Evolutionary conservation across 2,797 vertebrate genomes (phyloP).

Genomic region (Ataeniobius toweri): DNA sequence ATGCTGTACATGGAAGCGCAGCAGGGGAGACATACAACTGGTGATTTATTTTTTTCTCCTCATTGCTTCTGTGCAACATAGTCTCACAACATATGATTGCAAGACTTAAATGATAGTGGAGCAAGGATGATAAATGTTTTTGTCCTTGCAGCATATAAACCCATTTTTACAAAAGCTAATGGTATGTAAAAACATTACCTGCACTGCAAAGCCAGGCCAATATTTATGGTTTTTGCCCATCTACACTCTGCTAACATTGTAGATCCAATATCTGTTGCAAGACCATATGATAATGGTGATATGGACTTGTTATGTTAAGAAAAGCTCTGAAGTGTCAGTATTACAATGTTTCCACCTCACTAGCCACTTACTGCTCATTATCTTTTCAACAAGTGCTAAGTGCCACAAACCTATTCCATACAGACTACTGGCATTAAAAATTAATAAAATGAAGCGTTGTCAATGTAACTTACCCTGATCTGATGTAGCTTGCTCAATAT

Average conservation of each 20-base stretch:
- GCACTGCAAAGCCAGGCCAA: conserved; percentile 31
- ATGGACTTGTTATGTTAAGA: neutral
- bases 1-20: conserved; percentile 67
- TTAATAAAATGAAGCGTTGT: neutral
- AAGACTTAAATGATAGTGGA: conserved; percentile 51
- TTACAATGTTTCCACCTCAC: neutral
- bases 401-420: neutral
- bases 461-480: neutral
- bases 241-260: conserved; percentile 10
- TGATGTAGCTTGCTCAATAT: neutral
- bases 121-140: conserved; percentile 51
- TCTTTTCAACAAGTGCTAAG: neutral
- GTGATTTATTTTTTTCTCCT: conserved; percentile 35
- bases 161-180: conserved; percentile 46
- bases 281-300: neutral
- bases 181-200: conserved; percentile 50
- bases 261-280: neutral
- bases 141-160: conserved; percentile 44
- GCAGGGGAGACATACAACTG: conserved; percentile 56
- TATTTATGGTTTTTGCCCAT: conserved; percentile 15
- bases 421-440: neutral
- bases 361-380: neutral
- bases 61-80: conserved; percentile 30
- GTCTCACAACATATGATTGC: conserved; percentile 40
- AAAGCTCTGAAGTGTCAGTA: neutral